Conservation (phyloP, 2,113 vertebrate genomes). For the Hiodon alosoides region DNA sequence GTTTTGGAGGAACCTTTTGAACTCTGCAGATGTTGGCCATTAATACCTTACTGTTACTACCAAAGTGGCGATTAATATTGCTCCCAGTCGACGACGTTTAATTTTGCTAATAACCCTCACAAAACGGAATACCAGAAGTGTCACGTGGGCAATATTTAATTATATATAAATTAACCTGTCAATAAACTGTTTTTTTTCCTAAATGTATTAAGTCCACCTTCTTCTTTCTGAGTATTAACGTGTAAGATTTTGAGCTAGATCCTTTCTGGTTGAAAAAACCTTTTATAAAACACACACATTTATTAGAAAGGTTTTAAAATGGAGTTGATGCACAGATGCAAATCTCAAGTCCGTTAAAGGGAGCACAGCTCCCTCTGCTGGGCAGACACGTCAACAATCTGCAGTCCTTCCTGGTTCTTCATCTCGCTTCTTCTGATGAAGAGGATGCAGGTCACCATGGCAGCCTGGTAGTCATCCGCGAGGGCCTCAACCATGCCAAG, state of each 20-base stretch:
- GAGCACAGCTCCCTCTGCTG: conserved; percentile 18
- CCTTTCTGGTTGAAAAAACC: background rate
- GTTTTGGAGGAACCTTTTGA: no score
- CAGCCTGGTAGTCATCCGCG: no score
- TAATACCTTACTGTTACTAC: background rate
- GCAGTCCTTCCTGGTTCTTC: background rate
- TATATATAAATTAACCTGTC: conserved; percentile 46
- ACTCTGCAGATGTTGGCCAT: background rate
- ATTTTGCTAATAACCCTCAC: conserved; percentile 30
- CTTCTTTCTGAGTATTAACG: background rate
- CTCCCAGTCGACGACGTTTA: background rate
- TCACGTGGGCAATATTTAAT: conserved; percentile 42
- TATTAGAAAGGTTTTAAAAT: conserved; percentile 7
- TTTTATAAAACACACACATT: background rate
- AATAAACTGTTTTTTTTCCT: conserved; percentile 48
- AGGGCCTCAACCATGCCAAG: background rate
- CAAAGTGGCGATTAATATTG: background rate
- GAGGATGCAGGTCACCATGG: no score
- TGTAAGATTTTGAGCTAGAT: no score
- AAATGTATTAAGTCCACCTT: conserved; percentile 24
- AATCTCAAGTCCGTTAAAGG: background rate
- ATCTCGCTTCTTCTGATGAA: background rate
- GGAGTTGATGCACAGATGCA: conserved; percentile 1
- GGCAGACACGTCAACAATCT: background rate
- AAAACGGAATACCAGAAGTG: conserved; percentile 44